Conservation (phyloP, 2,113 vertebrate genomes). For the Ctenomys sociabilis region DNA sequence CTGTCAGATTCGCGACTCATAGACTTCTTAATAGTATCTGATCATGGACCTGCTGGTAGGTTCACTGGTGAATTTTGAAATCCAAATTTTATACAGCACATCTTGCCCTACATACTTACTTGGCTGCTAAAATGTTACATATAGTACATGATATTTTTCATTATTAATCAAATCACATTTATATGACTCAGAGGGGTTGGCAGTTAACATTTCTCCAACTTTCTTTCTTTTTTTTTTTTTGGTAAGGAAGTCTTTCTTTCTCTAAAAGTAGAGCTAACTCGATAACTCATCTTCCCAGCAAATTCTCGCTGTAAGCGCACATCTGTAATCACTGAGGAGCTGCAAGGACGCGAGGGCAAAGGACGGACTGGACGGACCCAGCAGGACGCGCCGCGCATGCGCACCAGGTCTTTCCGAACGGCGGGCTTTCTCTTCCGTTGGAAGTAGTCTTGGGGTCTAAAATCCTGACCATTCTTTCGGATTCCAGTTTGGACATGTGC, state of each 20-base stretch:
- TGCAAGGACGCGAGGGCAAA: neutral
- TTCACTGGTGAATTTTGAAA: neutral
- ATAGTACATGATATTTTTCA: neutral
- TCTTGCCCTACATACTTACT: neutral
- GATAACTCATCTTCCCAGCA: neutral
- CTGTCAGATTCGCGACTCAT: neutral
- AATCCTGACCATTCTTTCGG: neutral
- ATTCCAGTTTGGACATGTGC: neutral
- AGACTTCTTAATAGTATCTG: neutral
- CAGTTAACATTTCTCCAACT: neutral
- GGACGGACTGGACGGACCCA: neutral
- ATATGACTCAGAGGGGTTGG: neutral
- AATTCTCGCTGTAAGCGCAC: neutral
- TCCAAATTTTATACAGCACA: neutral
- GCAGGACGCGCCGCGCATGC: neutral
- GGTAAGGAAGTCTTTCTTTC: neutral
- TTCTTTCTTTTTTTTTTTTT: neutral
- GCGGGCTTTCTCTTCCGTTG: neutral
- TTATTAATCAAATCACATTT: constrained; percentile 26
- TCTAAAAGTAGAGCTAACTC: neutral
- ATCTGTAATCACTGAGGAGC: neutral
- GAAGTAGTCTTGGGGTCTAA: neutral
- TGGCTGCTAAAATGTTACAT: neutral
- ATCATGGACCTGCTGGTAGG: neutral
- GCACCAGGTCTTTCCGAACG: neutral